Percentiles rank a stretch among this genome's conserved stretches.
Conservation (phyloP, 1,140 invertebrate species). For the Papilio helenus region DNA sequence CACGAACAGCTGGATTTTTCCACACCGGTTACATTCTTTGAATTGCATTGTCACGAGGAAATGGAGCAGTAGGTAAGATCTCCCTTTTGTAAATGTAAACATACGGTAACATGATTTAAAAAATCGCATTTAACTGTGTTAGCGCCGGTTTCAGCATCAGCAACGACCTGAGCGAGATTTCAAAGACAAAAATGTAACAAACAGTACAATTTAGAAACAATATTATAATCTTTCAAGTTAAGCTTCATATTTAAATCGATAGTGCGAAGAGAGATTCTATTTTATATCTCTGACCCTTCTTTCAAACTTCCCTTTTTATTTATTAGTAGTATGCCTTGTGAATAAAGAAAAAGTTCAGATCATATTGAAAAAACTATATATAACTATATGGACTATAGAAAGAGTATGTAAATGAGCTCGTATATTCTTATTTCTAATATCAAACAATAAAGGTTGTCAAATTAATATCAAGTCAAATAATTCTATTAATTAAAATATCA, state of each 20-base stretch:
- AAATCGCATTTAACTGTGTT: too few relatives aligned
- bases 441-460: too few relatives aligned
- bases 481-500: too few relatives aligned
- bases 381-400: too few relatives aligned
- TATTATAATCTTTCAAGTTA: neutral
- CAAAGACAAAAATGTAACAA: too few relatives aligned
- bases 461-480: too few relatives aligned
- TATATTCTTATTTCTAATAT: too few relatives aligned
- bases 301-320: conserved; percentile 15
- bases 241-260: neutral
- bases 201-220: neutral
- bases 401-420: too few relatives aligned
- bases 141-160: too few relatives aligned
- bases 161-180: too few relatives aligned
- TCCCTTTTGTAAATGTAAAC: neutral
- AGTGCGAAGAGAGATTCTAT: neutral
- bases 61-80: neutral
- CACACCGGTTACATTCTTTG: neutral
- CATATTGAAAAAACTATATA: neutral
- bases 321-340: neutral
- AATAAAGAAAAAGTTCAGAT: neutral
- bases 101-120: too few relatives aligned
- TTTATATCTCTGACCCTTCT: neutral
- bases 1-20: neutral
- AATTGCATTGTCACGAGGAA: neutral